Evolutionary conservation across 2,113 vertebrate genomes (phyloP), one percentile per base, ranked within the genome.

Genomic region (Sebastes schlegelii): DNA sequence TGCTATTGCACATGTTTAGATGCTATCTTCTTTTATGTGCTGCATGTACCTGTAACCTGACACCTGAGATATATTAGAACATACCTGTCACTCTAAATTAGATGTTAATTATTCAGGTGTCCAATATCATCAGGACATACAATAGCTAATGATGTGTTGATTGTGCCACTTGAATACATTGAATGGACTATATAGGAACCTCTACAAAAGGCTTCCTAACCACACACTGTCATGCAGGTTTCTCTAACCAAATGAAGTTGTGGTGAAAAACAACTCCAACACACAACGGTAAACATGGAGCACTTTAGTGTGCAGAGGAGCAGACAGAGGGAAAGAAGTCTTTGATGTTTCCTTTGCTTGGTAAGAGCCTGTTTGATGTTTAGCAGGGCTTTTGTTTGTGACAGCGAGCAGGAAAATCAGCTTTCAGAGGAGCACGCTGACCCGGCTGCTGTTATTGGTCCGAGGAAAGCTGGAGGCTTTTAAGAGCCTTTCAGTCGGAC

Each of bases 351-450:
- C 6, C 40, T 51, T 34, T 67, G 17, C 42, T 49, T 43, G 42
- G 66, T 64, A 49, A 54, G 49, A 57, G 67, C n/a, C 42, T 51
- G 42, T 77, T 77, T 83, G 57, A 64, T 71, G 34, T 64, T 54
- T 54, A 43, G 34, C n/a, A 23, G 61, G 10, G 60, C 45, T 46
- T 67, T 68, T 58, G 67, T 45, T 81, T 67, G 61, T 58, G 43
- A 66, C 23, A 46, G 49, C 1, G 12, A 58, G 43, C 34, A 14
- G 13, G 5, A 67, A n/a, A n/a, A 66, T 65, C 49, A 77, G 67
- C 48, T 62, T 51, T 34, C 12, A 49, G 43, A 6, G 45, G 9
- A 16, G 66, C 66, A 42, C 5, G 2, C 61, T 54, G 19, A 0
- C 42, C 11, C 5, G 21, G 48, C 17, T 49, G 45, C 10, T 34